Evolutionary conservation across 2,888 invertebrate genomes (phyloP), one percentile per base, ranked within the genome.

Genomic region (Nymphalis polychloros): DNA sequence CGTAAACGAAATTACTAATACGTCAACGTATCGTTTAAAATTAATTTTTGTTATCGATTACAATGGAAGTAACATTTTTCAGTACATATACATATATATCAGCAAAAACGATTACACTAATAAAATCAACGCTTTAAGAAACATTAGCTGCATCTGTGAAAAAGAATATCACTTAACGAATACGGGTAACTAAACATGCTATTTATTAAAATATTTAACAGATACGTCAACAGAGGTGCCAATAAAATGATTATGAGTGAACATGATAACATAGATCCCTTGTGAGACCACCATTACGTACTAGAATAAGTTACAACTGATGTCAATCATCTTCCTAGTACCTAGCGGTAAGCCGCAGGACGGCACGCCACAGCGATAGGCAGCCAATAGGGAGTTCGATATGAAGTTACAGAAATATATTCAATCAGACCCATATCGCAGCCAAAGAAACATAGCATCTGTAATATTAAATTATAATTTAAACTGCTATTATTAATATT

Each of bases 161-260:
- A 35, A 57, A 57, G 35, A 57, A n/a, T 8, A 55, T 55, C n/a
- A 57, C 35, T 13, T 53, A n/a, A 10, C 27, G n/a, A 46, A 46
- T 68, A 53, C 48, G 49, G n/a, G 48, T 35, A 60, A 55, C 70
- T 75, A 73, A 72, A 71, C 76, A 75, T 76, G 75, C 76, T 69
- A 61, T 41, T 13, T 41, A 41, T 41, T 41, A 41, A 67, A 72
- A 65, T 68, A 67, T 69, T 52, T 63, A 72, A 69, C 35, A 57
- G 84, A 79, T 60, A 55, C 75, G 79, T 81, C 79, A 78, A 76
- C 76, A 77, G 74, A 74, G 75, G 89, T 89, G 88, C 88, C 81
- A 82, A 74, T 79, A 82, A 19, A 23, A 72, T 73, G 72, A 63
- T 57, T 55, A 62, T 72, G 71, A 69, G 84, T 87, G 86, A 69